Conservation (phyloP, 1,140 invertebrate species). For the Adoxophyes honmai region DNA sequence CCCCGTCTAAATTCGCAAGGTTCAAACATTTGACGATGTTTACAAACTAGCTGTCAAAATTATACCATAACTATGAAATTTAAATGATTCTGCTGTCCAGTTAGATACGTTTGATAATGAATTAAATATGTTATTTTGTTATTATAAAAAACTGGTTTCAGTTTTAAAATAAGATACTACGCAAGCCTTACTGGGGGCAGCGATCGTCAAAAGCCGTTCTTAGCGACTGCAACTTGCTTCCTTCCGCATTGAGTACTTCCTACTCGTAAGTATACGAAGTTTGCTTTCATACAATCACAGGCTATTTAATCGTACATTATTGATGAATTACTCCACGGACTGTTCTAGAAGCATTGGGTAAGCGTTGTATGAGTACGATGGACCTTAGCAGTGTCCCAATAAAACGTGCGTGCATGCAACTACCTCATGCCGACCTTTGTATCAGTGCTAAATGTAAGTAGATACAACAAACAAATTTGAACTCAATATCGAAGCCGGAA, state of each 20-base stretch:
- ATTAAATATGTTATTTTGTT: no score
- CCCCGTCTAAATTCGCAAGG: neutral
- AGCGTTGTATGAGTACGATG: neutral
- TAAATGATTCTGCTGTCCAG: no score
- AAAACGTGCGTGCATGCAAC: conserved; percentile 4
- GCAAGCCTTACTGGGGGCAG: no score
- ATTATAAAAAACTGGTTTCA: no score
- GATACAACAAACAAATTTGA: neutral
- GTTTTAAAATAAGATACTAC: no score
- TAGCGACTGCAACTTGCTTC: neutral
- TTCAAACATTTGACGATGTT: neutral
- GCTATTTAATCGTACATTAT: neutral
- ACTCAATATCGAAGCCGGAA: neutral
- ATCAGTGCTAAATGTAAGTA: neutral
- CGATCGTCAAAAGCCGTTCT: neutral
- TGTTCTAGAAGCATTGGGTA: neutral
- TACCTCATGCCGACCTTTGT: conserved; percentile 5
- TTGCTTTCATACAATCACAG: neutral
- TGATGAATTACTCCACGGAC: neutral
- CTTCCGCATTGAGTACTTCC: conserved; percentile 4
- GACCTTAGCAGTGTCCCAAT: conserved; percentile 10
- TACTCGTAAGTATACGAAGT: neutral
- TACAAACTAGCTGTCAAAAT: no score
- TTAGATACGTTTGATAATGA: no score
- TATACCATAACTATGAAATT: no score